Evolutionary conservation across 2,797 vertebrate genomes (phyloP).

Genomic region (Tinamus major): DNA sequence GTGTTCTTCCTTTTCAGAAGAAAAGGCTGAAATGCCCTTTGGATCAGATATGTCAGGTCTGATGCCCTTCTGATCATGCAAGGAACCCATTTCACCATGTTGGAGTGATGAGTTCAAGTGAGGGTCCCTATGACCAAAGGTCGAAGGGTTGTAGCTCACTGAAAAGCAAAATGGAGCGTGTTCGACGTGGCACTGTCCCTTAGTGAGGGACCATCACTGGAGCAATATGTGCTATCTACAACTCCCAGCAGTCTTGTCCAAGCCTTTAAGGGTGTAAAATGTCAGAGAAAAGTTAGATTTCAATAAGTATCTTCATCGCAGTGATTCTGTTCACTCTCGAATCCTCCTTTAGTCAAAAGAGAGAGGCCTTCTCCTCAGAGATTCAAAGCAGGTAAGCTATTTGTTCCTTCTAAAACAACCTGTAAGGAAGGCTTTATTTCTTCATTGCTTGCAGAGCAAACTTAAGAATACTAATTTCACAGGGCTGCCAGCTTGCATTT

Average conservation of each 20-base stretch:
- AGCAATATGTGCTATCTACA: neutral
- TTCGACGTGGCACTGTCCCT: neutral
- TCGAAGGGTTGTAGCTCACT: neutral
- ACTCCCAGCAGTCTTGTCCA: neutral
- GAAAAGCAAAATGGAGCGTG: neutral
- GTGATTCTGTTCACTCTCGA: neutral
- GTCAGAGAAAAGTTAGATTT: neutral
- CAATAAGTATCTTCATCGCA: neutral
- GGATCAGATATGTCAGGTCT: neutral
- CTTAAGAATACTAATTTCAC: neutral
- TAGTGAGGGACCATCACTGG: neutral
- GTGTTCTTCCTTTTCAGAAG: neutral
- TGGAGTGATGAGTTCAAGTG: neutral
- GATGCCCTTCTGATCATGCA: neutral
- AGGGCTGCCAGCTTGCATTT: neutral
- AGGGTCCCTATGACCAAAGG: neutral
- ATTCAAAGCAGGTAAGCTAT: neutral
- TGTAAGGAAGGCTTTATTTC: neutral
- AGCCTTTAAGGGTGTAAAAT: neutral
- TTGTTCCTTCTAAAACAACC: neutral
- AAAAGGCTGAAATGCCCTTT: neutral
- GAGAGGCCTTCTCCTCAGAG: neutral
- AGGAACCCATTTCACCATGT: neutral
- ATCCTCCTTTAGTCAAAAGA: neutral
- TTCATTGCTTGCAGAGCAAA: neutral